A percentile compares a stretch with the other conserved stretches of the same genome.
These are phyloP conservation scores for Oreonectes daqikongensis DNA, from an alignment of 2,797 vertebrate genomes.

Conservation along the genomic window DNA sequence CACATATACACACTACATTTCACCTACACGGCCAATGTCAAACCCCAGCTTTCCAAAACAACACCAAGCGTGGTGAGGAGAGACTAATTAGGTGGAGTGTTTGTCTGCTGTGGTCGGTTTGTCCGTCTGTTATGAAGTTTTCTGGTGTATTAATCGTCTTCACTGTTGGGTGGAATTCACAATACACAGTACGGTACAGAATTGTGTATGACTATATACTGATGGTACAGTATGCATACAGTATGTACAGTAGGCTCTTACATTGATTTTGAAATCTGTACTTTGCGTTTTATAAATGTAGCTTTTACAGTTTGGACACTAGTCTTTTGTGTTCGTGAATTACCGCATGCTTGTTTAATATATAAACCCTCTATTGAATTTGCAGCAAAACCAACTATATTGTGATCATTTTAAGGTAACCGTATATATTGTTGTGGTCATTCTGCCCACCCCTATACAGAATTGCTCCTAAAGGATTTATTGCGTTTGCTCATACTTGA, in stretches of 20 bases:
- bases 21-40: constrained; percentile 62
- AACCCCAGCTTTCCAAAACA: constrained; percentile 61
- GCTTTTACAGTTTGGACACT: background rate
- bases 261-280: background rate
- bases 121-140: constrained; percentile 49
- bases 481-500: constrained; percentile 29
- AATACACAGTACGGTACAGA: background rate
- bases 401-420: background rate
- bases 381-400: background rate
- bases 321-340: background rate
- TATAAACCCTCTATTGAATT: background rate
- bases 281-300: background rate
- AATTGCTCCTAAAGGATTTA: constrained; percentile 23
- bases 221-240: no score
- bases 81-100: constrained; percentile 58
- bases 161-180: background rate
- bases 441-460: background rate
- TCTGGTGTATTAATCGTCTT: background rate
- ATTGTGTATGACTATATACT: no score
- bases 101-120: constrained; percentile 32
- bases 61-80: constrained; percentile 50
- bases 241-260: no score
- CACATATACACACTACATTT: constrained; percentile 69
- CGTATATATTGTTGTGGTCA: background rate
- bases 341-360: background rate